Base-by-base conservation (phyloP, 1,140 invertebrate genomes). In the Drosophila burlai region DNA sequence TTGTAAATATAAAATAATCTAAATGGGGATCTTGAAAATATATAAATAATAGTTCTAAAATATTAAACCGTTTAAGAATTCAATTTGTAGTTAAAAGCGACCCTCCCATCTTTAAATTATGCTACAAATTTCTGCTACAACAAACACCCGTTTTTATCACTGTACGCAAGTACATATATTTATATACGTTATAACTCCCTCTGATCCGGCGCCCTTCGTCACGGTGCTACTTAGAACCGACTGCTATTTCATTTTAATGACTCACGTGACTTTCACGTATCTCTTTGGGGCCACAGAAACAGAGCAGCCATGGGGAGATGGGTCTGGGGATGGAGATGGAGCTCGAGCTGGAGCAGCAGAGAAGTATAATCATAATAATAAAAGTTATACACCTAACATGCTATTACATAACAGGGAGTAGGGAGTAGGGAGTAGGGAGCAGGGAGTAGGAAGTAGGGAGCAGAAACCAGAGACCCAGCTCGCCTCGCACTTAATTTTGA, bases 221-320 rank as follows among this genome's bases (percentile, higher is more conserved):
- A 76, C 54, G 62, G 38, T 77, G 54, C 66, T 81, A 54, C 64
- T 75, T 81, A 68, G 46, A 67, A 43, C 57, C 63, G 75, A 80
- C 84, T 89, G 85, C 81, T 81, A 84, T 90, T 89, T 81, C 84
- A 84, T 89, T 89, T 89, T 89, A 89, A 89, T 89, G 84, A 89
- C 84, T 90, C 84, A 89, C 84, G 85, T 89, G 84, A 90, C 84
- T 89, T 90, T 90, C 69, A 90, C 84, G 85, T 89, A 86, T 86
- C 83, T 86, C 63, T 73, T 43, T 62, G 64, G 69, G 49, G 58
- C 54, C 79, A 46, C 1, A 10, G 57, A 63, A 31, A 11, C 49
- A 55, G 55, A 46, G 31, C 31, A 57, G 21, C 18, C 42, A 36
- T 10, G 42, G 34, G 16, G 52, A 36, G 11, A 36, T 36, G 59